Evolutionary conservation across 2,113 vertebrate species (phyloP).

Genomic region (Neotragus pygmaeus): DNA sequence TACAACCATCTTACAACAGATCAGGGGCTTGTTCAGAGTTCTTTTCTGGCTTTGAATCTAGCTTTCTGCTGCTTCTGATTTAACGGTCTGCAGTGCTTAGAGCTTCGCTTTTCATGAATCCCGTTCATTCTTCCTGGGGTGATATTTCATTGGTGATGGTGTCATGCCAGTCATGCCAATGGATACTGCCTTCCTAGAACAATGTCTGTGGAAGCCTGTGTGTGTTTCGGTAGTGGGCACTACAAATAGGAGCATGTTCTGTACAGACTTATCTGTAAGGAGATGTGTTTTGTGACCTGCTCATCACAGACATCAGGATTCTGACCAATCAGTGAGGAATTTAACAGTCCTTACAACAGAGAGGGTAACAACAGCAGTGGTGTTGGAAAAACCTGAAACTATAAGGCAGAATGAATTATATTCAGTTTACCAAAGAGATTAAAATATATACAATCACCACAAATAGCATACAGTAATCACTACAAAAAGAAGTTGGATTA

Average conservation of each 20-base stretch:
- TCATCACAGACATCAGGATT: not conserved
- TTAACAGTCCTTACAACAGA: not conserved
- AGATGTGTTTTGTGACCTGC: not conserved
- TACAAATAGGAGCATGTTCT: not conserved
- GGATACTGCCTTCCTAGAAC: not conserved
- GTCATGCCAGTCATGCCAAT: not conserved
- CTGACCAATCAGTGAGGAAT: not conserved
- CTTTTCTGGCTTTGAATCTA: not conserved
- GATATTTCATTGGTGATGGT: not conserved
- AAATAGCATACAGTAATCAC: not conserved
- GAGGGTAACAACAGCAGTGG: not conserved
- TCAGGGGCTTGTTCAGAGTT: not conserved
- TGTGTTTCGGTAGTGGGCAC: not conserved
- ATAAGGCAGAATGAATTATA: not conserved
- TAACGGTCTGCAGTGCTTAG: not conserved
- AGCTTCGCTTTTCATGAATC: not conserved
- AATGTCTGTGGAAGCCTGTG: not conserved
- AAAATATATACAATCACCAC: not conserved
- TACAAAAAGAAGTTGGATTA: not conserved
- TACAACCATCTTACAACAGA: not conserved
- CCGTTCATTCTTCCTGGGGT: not conserved
- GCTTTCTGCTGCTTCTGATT: not conserved
- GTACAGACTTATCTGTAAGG: not conserved
- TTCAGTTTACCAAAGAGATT: not conserved
- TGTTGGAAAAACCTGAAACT: not conserved